phyloP scores from a whole-genome alignment of 2,888 invertebrate species.

The Nomada hirtipes region DNA sequence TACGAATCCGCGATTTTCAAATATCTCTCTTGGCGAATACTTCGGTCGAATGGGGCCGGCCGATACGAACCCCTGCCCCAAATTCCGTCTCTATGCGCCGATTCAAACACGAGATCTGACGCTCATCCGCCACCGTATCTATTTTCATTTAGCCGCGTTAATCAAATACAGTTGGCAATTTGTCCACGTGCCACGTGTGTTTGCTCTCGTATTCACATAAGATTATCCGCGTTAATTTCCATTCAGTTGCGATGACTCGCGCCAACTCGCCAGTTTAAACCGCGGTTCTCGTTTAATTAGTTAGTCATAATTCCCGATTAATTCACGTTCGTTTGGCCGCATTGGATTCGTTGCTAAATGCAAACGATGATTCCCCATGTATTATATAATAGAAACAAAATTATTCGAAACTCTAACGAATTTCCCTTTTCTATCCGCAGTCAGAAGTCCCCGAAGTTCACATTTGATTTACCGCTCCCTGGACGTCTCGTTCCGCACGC shows the following conservation, averaged over 20 bases:
- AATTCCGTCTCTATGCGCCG: neutral
- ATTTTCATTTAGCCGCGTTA: conserved; percentile 11
- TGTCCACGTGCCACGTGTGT: neutral
- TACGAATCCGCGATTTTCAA: conserved; percentile 6
- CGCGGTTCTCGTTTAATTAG: neutral
- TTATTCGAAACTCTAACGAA: neutral
- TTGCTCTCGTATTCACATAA: conserved; percentile 8
- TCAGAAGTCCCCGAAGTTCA: conserved; percentile 2
- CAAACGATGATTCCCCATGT: too few relatives aligned
- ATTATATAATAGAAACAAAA: too few relatives aligned
- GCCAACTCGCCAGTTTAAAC: neutral
- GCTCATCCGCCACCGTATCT: neutral
- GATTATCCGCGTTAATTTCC: conserved; percentile 9
- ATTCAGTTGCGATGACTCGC: neutral
- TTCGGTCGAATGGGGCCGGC: neutral
- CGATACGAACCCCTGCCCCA: neutral
- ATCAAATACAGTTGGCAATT: neutral
- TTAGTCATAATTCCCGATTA: too few relatives aligned
- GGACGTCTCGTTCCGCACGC: conserved; percentile 24
- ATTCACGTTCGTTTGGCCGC: too few relatives aligned
- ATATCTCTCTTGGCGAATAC: neutral
- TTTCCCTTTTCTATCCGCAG: neutral
- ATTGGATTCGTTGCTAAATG: too few relatives aligned
- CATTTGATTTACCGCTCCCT: conserved; percentile 34
- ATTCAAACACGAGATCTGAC: neutral